A percentile compares a stretch with the other conserved stretches of the same genome.
Evolutionary conservation across 92 coral and sea anemone genomes (phyloP).

Genomic region (Isaurus tuberculatus): DNA sequence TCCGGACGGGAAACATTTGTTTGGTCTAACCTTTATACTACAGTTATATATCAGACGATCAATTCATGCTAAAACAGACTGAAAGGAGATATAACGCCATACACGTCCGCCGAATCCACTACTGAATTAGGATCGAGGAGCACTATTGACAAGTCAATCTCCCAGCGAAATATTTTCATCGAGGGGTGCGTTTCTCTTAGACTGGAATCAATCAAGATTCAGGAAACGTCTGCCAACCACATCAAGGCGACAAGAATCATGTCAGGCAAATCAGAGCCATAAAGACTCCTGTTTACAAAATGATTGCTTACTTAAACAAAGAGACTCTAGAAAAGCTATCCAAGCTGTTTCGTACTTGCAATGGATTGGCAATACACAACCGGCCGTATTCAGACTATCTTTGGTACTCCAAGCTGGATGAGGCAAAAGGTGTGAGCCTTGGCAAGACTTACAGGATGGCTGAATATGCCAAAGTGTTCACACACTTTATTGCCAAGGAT

Average conservation of each 20-base stretch:
- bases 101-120: too few species aligned
- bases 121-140: too few species aligned
- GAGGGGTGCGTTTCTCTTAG: background rate
- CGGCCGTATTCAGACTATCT: slow-evolving; percentile 46
- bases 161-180: background rate
- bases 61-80: too few species aligned
- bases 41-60: too few species aligned
- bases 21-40: too few species aligned
- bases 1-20: too few species aligned
- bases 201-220: background rate
- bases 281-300: slow-evolving; percentile 38
- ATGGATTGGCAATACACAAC: slow-evolving; percentile 51
- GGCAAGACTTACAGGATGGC: slow-evolving; percentile 30
- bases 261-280: slow-evolving; percentile 7
- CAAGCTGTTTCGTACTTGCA: slow-evolving; percentile 55
- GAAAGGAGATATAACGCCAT: too few species aligned
- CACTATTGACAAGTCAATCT: too few species aligned
- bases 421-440: slow-evolving; percentile 33
- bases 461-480: slow-evolving; percentile 43
- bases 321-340: slow-evolving; percentile 2
- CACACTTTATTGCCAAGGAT: slow-evolving; percentile 34
- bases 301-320: background rate
- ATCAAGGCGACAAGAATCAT: slow-evolving; percentile 4
- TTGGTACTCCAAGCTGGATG: slow-evolving; percentile 49
- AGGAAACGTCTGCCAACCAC: background rate